Evolutionary conservation across 2,888 invertebrate species (phyloP).

Genomic region (Heliconius sara): DNA sequence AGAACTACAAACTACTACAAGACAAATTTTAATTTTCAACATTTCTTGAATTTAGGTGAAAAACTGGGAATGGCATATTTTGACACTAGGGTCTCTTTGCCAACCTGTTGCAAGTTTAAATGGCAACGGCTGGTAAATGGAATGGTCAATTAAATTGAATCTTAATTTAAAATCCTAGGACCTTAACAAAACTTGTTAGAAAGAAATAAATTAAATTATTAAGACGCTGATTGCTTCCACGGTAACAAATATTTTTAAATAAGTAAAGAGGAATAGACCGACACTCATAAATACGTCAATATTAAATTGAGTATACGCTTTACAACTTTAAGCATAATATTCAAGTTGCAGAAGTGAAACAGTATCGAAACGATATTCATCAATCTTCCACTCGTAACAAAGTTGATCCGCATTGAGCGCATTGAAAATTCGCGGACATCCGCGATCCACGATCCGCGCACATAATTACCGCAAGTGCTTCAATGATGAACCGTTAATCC

Average conservation of each 20-base stretch:
- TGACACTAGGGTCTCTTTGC: too few relatives aligned
- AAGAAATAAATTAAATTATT: too few relatives aligned
- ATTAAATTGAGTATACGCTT: not conserved
- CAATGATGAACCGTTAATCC: slow-evolving; percentile 76
- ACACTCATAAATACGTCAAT: not conserved
- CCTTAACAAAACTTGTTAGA: too few relatives aligned
- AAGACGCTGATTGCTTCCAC: not conserved
- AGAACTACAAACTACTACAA: too few relatives aligned
- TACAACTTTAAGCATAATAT: slow-evolving; percentile 32
- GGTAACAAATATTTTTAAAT: not conserved
- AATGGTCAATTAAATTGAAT: too few relatives aligned
- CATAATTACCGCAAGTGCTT: slow-evolving; percentile 76
- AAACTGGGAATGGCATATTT: too few relatives aligned
- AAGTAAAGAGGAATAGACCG: not conserved
- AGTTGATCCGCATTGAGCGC: slow-evolving; percentile 37
- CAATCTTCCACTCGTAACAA: slow-evolving; percentile 40
- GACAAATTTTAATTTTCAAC: too few relatives aligned
- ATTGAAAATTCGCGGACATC: slow-evolving; percentile 44
- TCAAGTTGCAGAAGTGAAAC: slow-evolving; percentile 35
- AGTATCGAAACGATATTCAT: slow-evolving; percentile 39
- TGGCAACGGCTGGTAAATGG: too few relatives aligned
- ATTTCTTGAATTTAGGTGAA: too few relatives aligned
- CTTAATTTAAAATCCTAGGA: too few relatives aligned
- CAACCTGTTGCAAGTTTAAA: too few relatives aligned
- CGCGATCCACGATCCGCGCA: slow-evolving; percentile 49